Evolutionary conservation across 2,113 vertebrate species (phyloP), one percentile per base, ranked within the genome.

Genomic region (Hemibagrus wyckioides): DNA sequence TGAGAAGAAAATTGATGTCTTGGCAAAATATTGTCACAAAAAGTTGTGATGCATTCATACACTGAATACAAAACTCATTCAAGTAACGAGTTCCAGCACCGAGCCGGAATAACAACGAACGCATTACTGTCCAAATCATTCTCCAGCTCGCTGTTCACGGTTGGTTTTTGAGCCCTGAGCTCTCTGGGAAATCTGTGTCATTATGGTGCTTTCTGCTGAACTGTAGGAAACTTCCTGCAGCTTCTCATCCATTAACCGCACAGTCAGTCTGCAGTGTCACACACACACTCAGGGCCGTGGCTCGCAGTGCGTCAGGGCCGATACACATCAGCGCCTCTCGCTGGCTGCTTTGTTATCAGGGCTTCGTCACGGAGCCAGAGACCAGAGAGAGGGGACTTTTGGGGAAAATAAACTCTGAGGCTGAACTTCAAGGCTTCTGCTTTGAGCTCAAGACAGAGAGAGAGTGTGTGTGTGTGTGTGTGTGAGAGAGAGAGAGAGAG

Each of bases 241-340:
- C 85, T 89, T 67, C 86, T 52, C 52, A 80, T 39, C 86, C 85
- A 85, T 85, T 85, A 89, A 85, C 77, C 85, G 59, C 73, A 80
- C 86, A 59, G 86, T 87, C 86, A 81, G 85, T 80, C 88, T 54
- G 86, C 79, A 63, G 61, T 61, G 41, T 79, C 86, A 82, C 52
- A 82, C 84, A 89, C 71, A 89, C 71, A 71, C 83, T 83, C 71
- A 21, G 59, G 59, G 81, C 50, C 7, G 9, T 11, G 80, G 75
- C 80, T 83, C 61, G 0, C 57, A 80, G 84, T 25, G 69, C 33
- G 81, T 85, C 83, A 85, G 39, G 48, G 80, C 50, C 81, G 79
- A 87, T 87, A 67, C 50, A 36, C 83, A 87, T 87, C 89, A 87
- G 50, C 36, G 61, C 54, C 65, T 28, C 80, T 82, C 41, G 65